Conservation (phyloP, 2,888 invertebrate species). For the Agrotis ipsilon region DNA sequence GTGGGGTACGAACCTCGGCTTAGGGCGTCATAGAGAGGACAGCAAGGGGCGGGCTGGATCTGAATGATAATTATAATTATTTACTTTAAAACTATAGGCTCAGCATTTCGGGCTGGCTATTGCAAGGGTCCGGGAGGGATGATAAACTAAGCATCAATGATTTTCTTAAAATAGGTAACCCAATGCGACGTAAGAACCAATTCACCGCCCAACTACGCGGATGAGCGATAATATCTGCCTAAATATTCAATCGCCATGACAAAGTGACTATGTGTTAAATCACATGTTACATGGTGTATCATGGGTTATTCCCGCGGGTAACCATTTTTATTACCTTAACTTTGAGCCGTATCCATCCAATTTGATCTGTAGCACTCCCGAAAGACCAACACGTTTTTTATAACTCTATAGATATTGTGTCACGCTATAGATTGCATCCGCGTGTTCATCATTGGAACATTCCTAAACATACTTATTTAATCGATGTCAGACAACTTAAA, state of each 20-base stretch:
- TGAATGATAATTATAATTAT: too few relatives aligned
- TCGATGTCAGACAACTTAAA: background rate
- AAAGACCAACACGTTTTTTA: conserved; percentile 32
- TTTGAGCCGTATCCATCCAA: conserved; percentile 69
- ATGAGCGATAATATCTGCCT: too few relatives aligned
- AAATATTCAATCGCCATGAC: conserved; percentile 21
- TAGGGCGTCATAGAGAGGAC: too few relatives aligned
- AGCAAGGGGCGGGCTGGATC: too few relatives aligned
- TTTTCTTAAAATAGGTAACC: too few relatives aligned
- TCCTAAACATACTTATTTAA: background rate
- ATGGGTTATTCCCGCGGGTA: conserved; percentile 79
- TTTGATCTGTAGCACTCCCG: conserved; percentile 66
- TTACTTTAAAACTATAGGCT: too few relatives aligned
- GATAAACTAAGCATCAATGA: too few relatives aligned
- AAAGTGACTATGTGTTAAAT: conserved; percentile 53
- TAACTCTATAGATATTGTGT: conserved; percentile 30
- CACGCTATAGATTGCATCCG: conserved; percentile 13
- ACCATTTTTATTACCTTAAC: conserved; percentile 76
- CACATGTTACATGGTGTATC: conserved; percentile 68
- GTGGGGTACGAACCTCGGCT: too few relatives aligned
- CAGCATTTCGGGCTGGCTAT: too few relatives aligned
- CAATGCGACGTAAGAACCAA: too few relatives aligned
- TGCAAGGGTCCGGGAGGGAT: too few relatives aligned
- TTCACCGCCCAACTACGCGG: too few relatives aligned
- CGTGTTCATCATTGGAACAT: conserved; percentile 5